Evolutionary conservation across 2,888 invertebrate genomes (phyloP), one percentile per base, ranked within the genome.

Genomic region (Barypeithes pellucidus): DNA sequence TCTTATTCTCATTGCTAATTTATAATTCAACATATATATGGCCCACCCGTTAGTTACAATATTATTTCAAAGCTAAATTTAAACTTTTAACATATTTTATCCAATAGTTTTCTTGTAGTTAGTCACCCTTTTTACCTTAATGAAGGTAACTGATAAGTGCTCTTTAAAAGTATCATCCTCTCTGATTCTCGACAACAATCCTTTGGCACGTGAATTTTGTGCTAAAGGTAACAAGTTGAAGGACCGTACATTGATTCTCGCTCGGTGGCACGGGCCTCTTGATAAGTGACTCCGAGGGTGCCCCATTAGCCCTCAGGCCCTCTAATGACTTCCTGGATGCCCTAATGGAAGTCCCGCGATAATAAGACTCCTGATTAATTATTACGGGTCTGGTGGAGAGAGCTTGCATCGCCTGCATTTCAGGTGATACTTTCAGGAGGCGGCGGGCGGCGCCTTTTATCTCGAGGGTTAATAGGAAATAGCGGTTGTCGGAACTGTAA

Each of bases 321-420:
- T 67, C 45, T 83, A 84, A 84, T 82, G 83, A 82, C 84, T 84
- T 84, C 84, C 82, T 82, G 82, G 80, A 80, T 81, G 77, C 77
- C 11, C 78, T 84, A 84, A 84, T 84, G 83, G 84, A 84, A 83
- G 81, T 80, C 81, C 80, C 76, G 79, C 80, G 82, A 84, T 84
- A 85, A 84, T 83, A 68, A 67, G 67, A 57, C 67, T 29, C 59
- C 59, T 67, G 67, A 67, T 67, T 67, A 67, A 67, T 67, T 67
- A 67, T 67, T 67, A 45, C 65, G 39, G 22, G 20, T 14, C 41
- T 66, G 22, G 52, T 66, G 54, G 52, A 65, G 63, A 66, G 52
- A 39, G 65, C 50, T 66, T 66, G 65, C 52, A 52, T 50, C 39
- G 52, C 50, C 65, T 65, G 65, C 65, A 66, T 54, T 66, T 52